Evolutionary conservation across 2,888 invertebrate species (phyloP).

Genomic region (Panorpa germanica): DNA sequence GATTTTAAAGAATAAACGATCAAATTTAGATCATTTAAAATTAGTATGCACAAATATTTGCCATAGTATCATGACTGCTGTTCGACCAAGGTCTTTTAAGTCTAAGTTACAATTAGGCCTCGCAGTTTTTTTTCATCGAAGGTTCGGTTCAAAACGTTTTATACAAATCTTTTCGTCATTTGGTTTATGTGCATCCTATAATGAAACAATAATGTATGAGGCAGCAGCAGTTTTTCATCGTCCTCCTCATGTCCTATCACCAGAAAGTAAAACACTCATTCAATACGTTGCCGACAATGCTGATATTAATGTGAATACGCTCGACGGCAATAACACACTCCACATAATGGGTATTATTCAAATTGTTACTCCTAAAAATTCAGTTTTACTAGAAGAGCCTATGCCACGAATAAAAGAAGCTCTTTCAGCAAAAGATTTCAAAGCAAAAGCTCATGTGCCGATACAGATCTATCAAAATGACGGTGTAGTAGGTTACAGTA

Average conservation of each 20-base stretch:
- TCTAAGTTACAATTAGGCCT: too few relatives aligned
- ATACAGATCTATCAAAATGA: constrained; percentile 16
- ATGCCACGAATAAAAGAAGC: constrained; percentile 9
- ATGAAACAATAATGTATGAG: constrained; percentile 14
- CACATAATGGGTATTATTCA: too few relatives aligned
- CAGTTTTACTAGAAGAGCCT: constrained; percentile 13
- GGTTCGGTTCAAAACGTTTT: constrained; percentile 7
- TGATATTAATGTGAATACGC: constrained; percentile 17
- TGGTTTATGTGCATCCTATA: constrained; percentile 15
- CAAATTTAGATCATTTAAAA: constrained; percentile 10
- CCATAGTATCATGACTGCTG: constrained; percentile 14
- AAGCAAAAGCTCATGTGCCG: constrained; percentile 16
- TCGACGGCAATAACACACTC: constrained; percentile 16
- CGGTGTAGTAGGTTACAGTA: constrained; percentile 15
- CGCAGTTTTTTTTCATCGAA: constrained; percentile 11
- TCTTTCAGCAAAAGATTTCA: constrained; percentile 15
- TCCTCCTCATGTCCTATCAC: constrained; percentile 14
- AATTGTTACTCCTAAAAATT: too few relatives aligned
- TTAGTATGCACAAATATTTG: too few relatives aligned
- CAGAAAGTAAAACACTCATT: constrained; percentile 14
- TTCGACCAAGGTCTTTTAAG: too few relatives aligned
- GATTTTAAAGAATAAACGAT: too few relatives aligned
- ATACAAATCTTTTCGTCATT: too few relatives aligned
- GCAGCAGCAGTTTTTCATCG: constrained; percentile 14
- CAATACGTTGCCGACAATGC: constrained; percentile 17